phyloP scores from a whole-genome alignment of 37 sponge, comb jelly and placozoan genomes.

The Diacarnus erythraeanus region DNA sequence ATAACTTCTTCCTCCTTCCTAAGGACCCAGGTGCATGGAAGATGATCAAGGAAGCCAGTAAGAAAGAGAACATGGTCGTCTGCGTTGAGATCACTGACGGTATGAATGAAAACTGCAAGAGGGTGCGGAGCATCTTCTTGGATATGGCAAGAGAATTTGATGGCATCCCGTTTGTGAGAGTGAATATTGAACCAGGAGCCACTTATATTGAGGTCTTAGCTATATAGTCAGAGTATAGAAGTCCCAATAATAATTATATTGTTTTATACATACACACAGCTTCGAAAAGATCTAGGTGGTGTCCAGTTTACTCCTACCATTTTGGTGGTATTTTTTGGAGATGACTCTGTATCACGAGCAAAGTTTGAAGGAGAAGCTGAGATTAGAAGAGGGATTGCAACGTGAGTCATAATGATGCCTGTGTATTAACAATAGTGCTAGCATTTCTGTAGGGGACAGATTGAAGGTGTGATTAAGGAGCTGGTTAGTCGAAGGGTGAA shows the following conservation, averaged over 20 bases:
- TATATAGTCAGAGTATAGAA: background rate
- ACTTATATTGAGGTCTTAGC: constrained; percentile 54
- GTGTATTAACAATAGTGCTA: background rate
- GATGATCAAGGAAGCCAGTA: constrained; percentile 34
- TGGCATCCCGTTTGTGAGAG: constrained; percentile 48
- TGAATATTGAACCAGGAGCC: constrained; percentile 18
- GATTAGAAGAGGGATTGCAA: constrained; percentile 20
- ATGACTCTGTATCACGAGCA: constrained; percentile 5
- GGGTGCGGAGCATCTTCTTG: constrained; percentile 32
- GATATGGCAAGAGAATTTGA: constrained; percentile 57
- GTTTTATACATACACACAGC: too few species aligned
- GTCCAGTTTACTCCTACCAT: constrained; percentile 55
- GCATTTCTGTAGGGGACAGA: constrained; percentile 15
- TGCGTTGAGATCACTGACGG: constrained; percentile 51
- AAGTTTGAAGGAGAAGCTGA: constrained; percentile 50
- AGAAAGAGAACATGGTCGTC: constrained; percentile 69
- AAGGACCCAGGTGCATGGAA: constrained; percentile 46
- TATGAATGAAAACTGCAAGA: constrained; percentile 3
- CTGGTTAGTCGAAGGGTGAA: constrained; percentile 32
- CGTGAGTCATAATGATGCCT: constrained; percentile 5
- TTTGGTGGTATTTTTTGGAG: constrained; percentile 28
- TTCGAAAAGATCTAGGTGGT: constrained; percentile 55
- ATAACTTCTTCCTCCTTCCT: constrained; percentile 64
- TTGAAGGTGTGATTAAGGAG: constrained; percentile 38
- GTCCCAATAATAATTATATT: background rate